These are phyloP conservation scores for Leptinotarsa defecta DNA, from an alignment of 1,140 invertebrate species.

Conservation along the genomic window DNA sequence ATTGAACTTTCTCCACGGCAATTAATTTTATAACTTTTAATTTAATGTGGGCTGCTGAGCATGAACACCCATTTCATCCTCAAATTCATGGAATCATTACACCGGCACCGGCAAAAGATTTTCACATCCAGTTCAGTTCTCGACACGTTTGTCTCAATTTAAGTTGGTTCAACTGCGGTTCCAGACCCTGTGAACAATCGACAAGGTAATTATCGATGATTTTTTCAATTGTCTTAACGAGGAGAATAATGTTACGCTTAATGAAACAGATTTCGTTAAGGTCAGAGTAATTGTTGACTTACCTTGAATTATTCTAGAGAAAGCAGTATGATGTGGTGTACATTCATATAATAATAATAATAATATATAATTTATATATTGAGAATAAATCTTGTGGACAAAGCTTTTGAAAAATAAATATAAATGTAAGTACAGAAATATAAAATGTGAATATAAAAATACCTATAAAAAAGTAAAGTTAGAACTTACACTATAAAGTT, in stretches of 20 bases:
- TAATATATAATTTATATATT: no score
- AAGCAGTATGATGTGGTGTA: neutral
- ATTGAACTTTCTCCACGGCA: neutral
- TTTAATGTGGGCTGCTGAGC: neutral
- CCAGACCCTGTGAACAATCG: neutral
- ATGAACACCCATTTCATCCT: neutral
- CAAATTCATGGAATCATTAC: neutral
- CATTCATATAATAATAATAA: no score
- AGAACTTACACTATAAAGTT: no score
- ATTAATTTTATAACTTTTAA: neutral
- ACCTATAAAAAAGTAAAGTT: no score
- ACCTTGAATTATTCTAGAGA: constrained; percentile 11
- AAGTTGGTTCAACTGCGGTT: neutral
- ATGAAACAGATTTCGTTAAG: constrained; percentile 2
- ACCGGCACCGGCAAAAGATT: neutral
- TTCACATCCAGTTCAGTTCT: neutral
- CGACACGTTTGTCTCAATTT: neutral
- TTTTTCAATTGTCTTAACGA: neutral
- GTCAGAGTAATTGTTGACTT: neutral
- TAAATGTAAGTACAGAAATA: no score
- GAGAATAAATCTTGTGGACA: no score
- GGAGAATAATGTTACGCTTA: neutral
- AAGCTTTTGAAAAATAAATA: no score
- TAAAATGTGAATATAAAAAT: no score
- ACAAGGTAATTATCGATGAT: neutral